These are phyloP conservation scores for Potamilus streckersoni DNA, from an alignment of 1,140 invertebrate genomes.

Conservation along the genomic window DNA sequence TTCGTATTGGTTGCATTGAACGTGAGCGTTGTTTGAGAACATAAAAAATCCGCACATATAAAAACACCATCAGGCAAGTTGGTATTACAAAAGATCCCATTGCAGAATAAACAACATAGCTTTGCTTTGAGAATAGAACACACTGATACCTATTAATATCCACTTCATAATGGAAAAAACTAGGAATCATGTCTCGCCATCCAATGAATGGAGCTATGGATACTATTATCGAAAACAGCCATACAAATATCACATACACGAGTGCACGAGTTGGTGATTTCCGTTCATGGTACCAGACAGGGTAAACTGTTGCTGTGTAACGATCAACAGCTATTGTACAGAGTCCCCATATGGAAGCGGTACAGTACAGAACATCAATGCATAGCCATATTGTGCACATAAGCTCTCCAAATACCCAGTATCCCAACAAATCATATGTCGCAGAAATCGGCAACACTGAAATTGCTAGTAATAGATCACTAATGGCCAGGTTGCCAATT, in stretches of 20 bases:
- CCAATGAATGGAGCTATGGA: slow-evolving; percentile 67
- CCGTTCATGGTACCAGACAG: slow-evolving; percentile 67
- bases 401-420: slow-evolving; percentile 66
- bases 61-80: slow-evolving; percentile 95
- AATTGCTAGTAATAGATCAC: slow-evolving; percentile 65
- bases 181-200: slow-evolving; percentile 62
- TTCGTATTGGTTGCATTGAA: slow-evolving; percentile 36
- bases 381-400: slow-evolving; percentile 63
- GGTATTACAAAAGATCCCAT: slow-evolving; percentile 96
- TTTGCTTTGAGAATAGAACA: slow-evolving; percentile 71
- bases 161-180: slow-evolving; percentile 54
- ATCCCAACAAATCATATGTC: slow-evolving; percentile 62
- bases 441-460: slow-evolving; percentile 66
- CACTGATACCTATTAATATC: slow-evolving; percentile 58
- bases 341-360: slow-evolving; percentile 68
- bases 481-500: slow-evolving; percentile 67
- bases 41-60: slow-evolving; percentile 95
- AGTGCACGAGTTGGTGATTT: slow-evolving; percentile 56
- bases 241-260: slow-evolving; percentile 66
- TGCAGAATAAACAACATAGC: slow-evolving; percentile 96
- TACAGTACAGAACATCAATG: slow-evolving; percentile 68
- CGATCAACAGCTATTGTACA: slow-evolving; percentile 67
- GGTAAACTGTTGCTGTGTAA: slow-evolving; percentile 67
- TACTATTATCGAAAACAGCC: slow-evolving; percentile 65
- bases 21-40: slow-evolving; percentile 66